These are phyloP conservation scores for Clarias batrachus DNA, from an alignment of 2,113 vertebrate genomes.

Conservation along the genomic window DNA sequence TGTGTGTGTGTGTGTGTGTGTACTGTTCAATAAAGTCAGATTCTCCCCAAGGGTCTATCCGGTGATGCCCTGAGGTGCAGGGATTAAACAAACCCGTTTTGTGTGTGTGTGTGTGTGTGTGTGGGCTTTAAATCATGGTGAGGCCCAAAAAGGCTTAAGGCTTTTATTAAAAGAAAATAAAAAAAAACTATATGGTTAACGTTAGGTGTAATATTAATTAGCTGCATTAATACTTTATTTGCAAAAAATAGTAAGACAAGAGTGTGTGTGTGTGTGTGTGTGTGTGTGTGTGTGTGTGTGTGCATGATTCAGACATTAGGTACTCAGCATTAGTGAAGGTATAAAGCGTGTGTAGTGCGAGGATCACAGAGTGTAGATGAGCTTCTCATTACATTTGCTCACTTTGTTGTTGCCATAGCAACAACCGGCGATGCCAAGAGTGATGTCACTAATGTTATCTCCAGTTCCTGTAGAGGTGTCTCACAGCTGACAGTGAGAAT, in stretches of 20 bases:
- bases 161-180: no score
- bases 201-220: no score
- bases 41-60: not conserved
- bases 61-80: not conserved
- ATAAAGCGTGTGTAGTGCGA: not conserved
- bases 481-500: not conserved
- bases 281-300: not conserved
- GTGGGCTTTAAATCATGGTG: no score
- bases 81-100: not conserved
- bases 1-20: not conserved
- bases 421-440: slow-evolving; percentile 3
- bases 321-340: not conserved
- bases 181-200: no score
- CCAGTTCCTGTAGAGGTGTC: not conserved
- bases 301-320: not conserved
- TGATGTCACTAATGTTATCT: slow-evolving; percentile 12
- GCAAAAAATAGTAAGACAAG: no score
- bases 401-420: slow-evolving; percentile 10
- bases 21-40: not conserved
- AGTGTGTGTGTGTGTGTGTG: not conserved
- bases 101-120: no score
- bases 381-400: not conserved
- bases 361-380: not conserved
- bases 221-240: no score
- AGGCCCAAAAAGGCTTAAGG: no score